Base-by-base conservation (phyloP, 1,140 invertebrate genomes). In the Orchestia grillus region DNA sequence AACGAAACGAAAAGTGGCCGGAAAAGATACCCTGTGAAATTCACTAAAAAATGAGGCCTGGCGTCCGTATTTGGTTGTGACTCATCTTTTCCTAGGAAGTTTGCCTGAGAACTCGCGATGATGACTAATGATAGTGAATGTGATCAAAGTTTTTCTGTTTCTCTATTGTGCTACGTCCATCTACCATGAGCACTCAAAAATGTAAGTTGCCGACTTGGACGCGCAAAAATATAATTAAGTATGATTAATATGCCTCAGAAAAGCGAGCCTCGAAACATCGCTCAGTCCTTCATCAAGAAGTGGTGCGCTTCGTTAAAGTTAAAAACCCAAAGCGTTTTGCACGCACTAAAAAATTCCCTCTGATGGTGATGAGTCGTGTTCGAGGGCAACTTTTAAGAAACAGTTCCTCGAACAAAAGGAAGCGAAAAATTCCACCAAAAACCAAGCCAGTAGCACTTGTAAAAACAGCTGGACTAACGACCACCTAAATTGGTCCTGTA, bases 361-460 rank as follows among this genome's bases (percentile, higher is more conserved):
- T 94, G 92, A 94, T 94, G 92, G 92, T 94, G 92, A 94, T 94
- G 92, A 94, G 92, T 94, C 92, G 92, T 94, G 92, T 94, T 47
- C 92, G 44, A 44, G 92, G 36, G 44, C 44, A 94, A 94, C 92
- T 94, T 94, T 94, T 94, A 94, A 94, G 92, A 94, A 94, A 94
- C 92, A n/a, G 92, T 94, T 94, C 44, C 44, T 45, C 41, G 41
- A 47, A 94, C 92, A 94, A 94, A 94, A 94, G 92, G 36, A 45
- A n/a, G 92, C 36, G 44, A 47, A 47, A 94, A 94, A 94, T 45
- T 94, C 40, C 44, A n/a, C 44, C 8, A 45, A 94, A 94, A 94
- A 90, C 41, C 40, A 94, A 94, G 92, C 92, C 92, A 94, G 92
- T 44, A 94, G 44, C 92, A 94, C 44, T 94, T 94, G 44, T 47